Conservation (phyloP, 2,888 invertebrate genomes). For the Dicranocentrus wangi region DNA sequence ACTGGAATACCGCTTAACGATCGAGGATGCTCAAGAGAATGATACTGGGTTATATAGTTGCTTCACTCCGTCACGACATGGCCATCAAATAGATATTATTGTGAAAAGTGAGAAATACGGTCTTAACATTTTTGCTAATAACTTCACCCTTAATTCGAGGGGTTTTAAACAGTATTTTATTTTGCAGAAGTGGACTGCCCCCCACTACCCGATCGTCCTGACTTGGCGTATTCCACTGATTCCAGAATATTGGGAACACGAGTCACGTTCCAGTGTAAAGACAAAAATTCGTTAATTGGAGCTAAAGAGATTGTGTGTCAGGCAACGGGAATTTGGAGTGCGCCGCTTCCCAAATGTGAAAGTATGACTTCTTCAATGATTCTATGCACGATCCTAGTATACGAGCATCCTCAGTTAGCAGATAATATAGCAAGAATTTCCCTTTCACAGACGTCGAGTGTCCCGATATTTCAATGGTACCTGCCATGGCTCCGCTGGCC, state of each 20-base stretch:
- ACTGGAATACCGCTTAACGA: slow-evolving; percentile 86
- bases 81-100: slow-evolving; percentile 85
- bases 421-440: too few relatives aligned
- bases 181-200: slow-evolving; percentile 84
- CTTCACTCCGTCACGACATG: slow-evolving; percentile 87
- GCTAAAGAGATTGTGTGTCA: slow-evolving; percentile 83
- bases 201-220: slow-evolving; percentile 82
- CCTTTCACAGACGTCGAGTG: slow-evolving; percentile 69
- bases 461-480: slow-evolving; percentile 70
- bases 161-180: too few relatives aligned
- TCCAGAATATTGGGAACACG: slow-evolving; percentile 85
- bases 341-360: slow-evolving; percentile 87
- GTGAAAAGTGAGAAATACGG: slow-evolving; percentile 80
- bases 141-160: too few relatives aligned
- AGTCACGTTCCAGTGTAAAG: slow-evolving; percentile 84
- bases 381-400: too few relatives aligned
- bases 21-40: slow-evolving; percentile 86
- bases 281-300: slow-evolving; percentile 87
- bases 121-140: slow-evolving; percentile 11
- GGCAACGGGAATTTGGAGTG: slow-evolving; percentile 90
- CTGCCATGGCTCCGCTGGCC: slow-evolving; percentile 69
- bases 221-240: slow-evolving; percentile 83
- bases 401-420: too few relatives aligned
- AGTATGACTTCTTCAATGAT: slow-evolving; percentile 80
- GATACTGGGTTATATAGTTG: slow-evolving; percentile 90